Evolutionary conservation across 2,113 vertebrate genomes (phyloP).

Genomic region (Pavo muticus): DNA sequence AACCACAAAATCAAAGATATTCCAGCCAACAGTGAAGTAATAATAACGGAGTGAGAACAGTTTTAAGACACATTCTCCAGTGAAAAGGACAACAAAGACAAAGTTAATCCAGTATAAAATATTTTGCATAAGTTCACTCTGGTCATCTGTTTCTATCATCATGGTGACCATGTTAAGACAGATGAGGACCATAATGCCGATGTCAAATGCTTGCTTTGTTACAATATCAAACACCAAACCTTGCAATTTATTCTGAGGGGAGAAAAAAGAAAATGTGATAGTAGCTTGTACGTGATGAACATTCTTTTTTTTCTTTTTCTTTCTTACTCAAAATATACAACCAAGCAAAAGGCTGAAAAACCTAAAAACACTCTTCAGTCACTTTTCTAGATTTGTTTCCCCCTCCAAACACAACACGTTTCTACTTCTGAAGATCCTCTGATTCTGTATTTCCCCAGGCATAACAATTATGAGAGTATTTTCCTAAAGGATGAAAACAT

Average conservation of each 20-base stretch:
- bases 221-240: slow-evolving; percentile 92
- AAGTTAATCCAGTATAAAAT: slow-evolving; percentile 85
- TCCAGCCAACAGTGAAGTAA: slow-evolving; percentile 96
- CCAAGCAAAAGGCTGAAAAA: not conserved
- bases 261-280: slow-evolving; percentile 19
- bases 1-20: slow-evolving; percentile 97
- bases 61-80: slow-evolving; percentile 93
- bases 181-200: slow-evolving; percentile 94
- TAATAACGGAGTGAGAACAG: slow-evolving; percentile 91
- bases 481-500: not conserved
- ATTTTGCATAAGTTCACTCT: not conserved
- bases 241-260: slow-evolving; percentile 91
- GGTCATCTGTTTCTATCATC: slow-evolving; percentile 94
- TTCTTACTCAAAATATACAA: not conserved
- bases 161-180: slow-evolving; percentile 96
- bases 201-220: slow-evolving; percentile 92
- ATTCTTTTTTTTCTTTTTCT: not conserved
- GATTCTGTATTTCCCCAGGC: not conserved
- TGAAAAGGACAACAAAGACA: slow-evolving; percentile 90
- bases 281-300: not conserved
- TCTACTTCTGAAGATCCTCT: not conserved
- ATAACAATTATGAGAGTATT: not conserved
- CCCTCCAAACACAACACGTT: not conserved
- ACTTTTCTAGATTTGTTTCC: not conserved
- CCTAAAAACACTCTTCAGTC: not conserved